Evolutionary conservation across 2,113 vertebrate genomes (phyloP).

Genomic region (Candoia aspera): DNA sequence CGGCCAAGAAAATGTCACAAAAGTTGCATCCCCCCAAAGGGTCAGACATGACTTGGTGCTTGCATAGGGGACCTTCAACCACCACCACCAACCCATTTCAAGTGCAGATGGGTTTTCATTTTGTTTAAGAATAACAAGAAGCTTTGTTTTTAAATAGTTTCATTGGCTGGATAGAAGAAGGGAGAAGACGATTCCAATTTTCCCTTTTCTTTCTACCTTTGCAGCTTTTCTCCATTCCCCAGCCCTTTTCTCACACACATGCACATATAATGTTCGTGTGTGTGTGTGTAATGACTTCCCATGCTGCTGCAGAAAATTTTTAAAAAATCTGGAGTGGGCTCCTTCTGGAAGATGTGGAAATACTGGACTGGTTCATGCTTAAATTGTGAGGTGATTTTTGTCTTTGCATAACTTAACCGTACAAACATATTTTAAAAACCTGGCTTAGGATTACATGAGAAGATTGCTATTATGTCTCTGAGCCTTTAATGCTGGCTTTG

Average conservation of each 20-base stretch:
- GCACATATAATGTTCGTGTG: background rate
- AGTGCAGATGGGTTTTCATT: background rate
- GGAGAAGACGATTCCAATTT: background rate
- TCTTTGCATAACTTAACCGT: background rate
- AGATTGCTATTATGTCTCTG: background rate
- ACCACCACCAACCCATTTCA: no score
- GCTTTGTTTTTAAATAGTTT: background rate
- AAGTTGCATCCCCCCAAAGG: no score
- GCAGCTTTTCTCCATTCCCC: background rate
- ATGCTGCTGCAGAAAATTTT: background rate
- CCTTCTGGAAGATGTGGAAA: background rate
- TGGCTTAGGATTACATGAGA: background rate
- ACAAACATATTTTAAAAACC: background rate
- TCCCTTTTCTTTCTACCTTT: background rate
- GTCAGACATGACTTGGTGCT: no score
- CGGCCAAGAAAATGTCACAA: no score
- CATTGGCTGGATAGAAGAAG: background rate
- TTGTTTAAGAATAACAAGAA: background rate
- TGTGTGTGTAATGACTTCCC: background rate
- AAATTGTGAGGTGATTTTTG: background rate
- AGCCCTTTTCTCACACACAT: background rate
- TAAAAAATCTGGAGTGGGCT: background rate
- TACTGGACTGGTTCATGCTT: background rate
- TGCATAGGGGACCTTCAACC: no score
- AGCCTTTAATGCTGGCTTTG: background rate